Conservation (phyloP, 2,113 vertebrate genomes). For the Xiphias gladius region DNA sequence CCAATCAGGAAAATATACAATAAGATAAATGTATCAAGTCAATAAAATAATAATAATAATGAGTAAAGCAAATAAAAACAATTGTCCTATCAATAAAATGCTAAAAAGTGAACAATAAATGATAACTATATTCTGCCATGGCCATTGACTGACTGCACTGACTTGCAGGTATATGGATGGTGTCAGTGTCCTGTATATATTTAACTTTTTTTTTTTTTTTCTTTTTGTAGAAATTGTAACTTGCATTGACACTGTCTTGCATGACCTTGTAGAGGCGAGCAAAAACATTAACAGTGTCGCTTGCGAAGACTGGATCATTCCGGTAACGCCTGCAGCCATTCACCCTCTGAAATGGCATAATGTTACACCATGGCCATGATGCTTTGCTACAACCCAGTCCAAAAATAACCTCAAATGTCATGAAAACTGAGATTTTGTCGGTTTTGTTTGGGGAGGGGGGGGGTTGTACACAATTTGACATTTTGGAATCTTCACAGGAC, state of each 20-base stretch:
- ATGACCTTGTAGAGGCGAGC: constrained; percentile 30
- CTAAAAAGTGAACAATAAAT: constrained; percentile 52
- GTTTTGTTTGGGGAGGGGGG: too few relatives aligned
- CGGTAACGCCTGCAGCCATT: constrained; percentile 23
- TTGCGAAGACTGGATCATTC: constrained; percentile 19
- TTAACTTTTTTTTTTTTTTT: neutral
- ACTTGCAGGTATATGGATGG: constrained; percentile 20
- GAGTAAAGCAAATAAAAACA: constrained; percentile 62
- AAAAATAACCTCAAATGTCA: constrained; percentile 59
- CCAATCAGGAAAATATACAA: constrained; percentile 55
- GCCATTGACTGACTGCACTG: constrained; percentile 31
- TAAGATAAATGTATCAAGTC: constrained; percentile 53
- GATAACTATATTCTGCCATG: constrained; percentile 18
- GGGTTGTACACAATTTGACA: constrained; percentile 33
- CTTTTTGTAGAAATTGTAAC: constrained; percentile 26
- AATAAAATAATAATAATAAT: constrained; percentile 56
- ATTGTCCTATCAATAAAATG: constrained; percentile 51
- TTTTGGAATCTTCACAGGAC: constrained; percentile 32
- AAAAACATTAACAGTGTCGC: constrained; percentile 24
- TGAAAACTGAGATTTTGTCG: constrained; percentile 15
- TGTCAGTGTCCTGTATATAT: constrained; percentile 12
- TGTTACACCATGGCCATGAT: constrained; percentile 20
- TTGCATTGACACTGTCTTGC: neutral
- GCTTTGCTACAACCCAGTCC: constrained; percentile 4
- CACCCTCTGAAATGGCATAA: constrained; percentile 30